A percentile compares a stretch with the other conserved stretches of the same genome.
Conservation (phyloP, 2,113 vertebrate species). For the Chamaea fasciata region DNA sequence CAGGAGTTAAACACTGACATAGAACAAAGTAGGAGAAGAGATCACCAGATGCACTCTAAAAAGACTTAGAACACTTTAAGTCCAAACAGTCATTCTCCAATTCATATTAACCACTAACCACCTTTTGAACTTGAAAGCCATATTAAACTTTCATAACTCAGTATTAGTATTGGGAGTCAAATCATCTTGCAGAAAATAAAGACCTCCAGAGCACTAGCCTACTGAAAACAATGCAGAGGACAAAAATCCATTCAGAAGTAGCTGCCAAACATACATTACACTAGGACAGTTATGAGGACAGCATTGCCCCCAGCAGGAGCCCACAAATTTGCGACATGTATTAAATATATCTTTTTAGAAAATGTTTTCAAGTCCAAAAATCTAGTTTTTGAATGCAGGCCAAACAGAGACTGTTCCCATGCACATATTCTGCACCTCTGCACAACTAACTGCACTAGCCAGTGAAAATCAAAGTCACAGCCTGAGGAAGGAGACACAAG, state of each 20-base stretch:
- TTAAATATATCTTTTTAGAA: not conserved
- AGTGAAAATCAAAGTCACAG: not conserved
- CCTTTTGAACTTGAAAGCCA: constrained; percentile 6
- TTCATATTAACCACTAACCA: not conserved
- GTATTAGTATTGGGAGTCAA: not conserved
- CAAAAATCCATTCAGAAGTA: not conserved
- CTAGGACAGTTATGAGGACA: not conserved
- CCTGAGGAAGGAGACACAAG: not conserved
- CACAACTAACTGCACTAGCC: not conserved
- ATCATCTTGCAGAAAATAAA: not conserved
- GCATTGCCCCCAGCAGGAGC: not conserved
- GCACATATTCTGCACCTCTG: not conserved
- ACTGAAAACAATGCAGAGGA: not conserved
- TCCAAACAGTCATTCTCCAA: not conserved
- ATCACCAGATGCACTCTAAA: not conserved
- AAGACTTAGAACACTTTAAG: not conserved
- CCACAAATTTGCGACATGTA: fast-evolving
- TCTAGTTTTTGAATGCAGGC: not conserved
- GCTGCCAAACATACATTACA: not conserved
- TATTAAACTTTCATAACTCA: constrained; percentile 4
- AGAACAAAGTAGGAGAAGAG: not conserved
- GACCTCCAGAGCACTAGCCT: not conserved
- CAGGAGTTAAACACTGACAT: not conserved
- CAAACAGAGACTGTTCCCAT: not conserved
- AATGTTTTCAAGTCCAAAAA: not conserved